Evolutionary conservation across 2,797 vertebrate species (phyloP).

Genomic region (Myoxocephalus aenaeus): DNA sequence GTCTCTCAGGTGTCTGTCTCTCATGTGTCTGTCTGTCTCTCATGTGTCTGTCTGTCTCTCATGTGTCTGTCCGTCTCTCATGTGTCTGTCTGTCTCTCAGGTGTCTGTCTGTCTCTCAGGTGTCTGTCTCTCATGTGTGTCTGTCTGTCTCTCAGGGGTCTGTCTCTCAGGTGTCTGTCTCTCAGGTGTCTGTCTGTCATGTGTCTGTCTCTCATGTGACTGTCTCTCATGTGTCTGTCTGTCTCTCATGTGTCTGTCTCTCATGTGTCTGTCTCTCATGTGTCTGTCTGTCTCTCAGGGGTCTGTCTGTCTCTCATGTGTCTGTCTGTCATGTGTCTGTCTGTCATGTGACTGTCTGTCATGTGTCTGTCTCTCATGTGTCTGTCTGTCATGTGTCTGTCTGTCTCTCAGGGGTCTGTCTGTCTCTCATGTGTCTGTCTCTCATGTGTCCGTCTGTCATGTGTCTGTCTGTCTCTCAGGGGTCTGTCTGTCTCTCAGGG

Average conservation of each 20-base stretch:
- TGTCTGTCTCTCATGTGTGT: not conserved
- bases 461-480: conserved; percentile 63
- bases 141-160: too few species aligned
- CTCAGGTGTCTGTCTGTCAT: conserved; percentile 22
- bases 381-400: conserved; percentile 68
- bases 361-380: not conserved
- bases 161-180: conserved; percentile 70
- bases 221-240: too few species aligned
- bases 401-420: too few species aligned
- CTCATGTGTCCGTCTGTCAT: conserved; percentile 63
- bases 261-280: conserved; percentile 62
- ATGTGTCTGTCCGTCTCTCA: conserved; percentile 62
- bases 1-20: conserved; percentile 71
- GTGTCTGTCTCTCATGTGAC: conserved; percentile 61
- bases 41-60: not conserved
- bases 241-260: not conserved
- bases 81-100: conserved; percentile 62
- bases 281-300: conserved; percentile 64
- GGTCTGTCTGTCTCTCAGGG: conserved; percentile 59
- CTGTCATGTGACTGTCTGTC: too few species aligned
- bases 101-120: conserved; percentile 59
- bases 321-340: conserved; percentile 68
- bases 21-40: not conserved
- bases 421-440: not conserved
- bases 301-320: conserved; percentile 10